Conservation (phyloP, 64 coral and sea anemone species). For the Cladopsammia gracilis region DNA sequence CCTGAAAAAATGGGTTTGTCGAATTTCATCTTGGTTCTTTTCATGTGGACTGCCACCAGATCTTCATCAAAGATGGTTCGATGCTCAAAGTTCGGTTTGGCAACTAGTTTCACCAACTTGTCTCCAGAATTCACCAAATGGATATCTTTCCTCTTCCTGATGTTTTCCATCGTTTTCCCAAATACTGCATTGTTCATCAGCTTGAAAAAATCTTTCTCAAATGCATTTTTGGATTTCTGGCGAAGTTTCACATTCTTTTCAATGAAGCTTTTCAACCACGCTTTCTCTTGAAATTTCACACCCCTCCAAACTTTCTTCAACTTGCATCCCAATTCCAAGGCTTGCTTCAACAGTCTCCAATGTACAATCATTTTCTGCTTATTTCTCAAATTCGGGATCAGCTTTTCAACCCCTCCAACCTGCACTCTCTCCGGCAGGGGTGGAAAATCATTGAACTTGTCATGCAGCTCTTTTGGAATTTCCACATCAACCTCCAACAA, state of each 20-base stretch:
- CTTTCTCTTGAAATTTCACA: neutral
- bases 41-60: slow-evolving; percentile 6
- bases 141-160: neutral
- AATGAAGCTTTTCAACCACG: slow-evolving; percentile 21
- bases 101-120: neutral
- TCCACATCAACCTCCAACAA: no score
- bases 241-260: neutral
- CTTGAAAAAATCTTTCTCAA: slow-evolving; percentile 43
- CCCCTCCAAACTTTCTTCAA: slow-evolving; percentile 22
- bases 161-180: slow-evolving; percentile 45
- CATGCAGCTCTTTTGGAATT: no score
- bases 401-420: no score
- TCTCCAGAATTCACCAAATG: neutral
- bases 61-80: neutral
- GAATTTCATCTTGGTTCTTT: neutral
- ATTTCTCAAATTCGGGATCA: slow-evolving; percentile 10
- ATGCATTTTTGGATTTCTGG: slow-evolving; percentile 26
- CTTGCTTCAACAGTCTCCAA: neutral
- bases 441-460: no score
- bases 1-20: neutral
- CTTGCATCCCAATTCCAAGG: neutral
- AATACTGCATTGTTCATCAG: slow-evolving; percentile 25
- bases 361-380: slow-evolving; percentile 19
- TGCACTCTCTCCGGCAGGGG: no score
- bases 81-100: neutral